phyloP scores from a whole-genome alignment of 2,113 vertebrate species.

The Amazona guildingii region DNA sequence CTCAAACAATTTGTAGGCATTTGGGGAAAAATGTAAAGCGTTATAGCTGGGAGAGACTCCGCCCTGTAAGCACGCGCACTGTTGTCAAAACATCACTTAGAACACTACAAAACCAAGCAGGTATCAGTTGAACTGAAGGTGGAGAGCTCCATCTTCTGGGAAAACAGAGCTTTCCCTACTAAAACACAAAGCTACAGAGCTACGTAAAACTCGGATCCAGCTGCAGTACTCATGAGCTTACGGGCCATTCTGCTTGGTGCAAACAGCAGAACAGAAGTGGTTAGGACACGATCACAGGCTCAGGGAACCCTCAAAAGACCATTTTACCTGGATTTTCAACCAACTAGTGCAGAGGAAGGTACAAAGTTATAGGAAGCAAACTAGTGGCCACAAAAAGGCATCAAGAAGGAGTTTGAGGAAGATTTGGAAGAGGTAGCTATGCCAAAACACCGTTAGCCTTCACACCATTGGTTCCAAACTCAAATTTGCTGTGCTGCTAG shows the following conservation, averaged over 20 bases:
- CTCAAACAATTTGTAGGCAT: not conserved
- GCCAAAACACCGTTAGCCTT: not conserved
- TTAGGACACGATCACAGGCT: not conserved
- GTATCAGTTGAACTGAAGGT: not conserved
- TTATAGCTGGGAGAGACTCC: not conserved
- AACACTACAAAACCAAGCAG: not conserved
- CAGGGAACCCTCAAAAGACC: not conserved
- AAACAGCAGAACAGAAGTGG: fast-evolving
- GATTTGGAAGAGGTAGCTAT: not conserved
- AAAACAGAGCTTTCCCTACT: not conserved
- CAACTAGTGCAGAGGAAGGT: not conserved
- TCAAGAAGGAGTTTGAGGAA: not conserved
- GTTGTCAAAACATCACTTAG: not conserved
- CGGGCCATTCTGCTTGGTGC: not conserved
- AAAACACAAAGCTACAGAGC: not conserved
- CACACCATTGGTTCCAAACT: not conserved
- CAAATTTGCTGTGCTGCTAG: not conserved
- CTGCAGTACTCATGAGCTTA: not conserved
- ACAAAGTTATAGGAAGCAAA: not conserved
- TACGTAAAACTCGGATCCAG: not conserved
- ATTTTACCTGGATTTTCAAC: not conserved
- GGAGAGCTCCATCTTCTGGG: slow-evolving; percentile 32
- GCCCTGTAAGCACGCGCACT: not conserved
- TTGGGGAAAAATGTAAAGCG: not conserved
- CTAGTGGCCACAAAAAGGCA: not conserved